Conservation (phyloP, 2,797 vertebrate species). For the Intellagama lesueurii region DNA sequence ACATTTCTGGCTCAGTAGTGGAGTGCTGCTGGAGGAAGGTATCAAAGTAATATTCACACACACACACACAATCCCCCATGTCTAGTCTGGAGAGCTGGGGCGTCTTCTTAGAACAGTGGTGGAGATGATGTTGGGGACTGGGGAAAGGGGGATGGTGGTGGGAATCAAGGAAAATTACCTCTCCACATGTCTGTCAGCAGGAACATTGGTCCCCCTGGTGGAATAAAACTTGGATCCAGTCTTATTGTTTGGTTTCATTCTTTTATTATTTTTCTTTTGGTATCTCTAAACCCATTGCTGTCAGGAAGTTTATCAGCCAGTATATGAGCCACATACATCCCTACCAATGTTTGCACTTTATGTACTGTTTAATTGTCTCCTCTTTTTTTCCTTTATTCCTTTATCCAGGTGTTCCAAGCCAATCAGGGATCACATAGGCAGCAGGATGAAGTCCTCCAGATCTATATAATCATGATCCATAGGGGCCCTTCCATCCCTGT, state of each 20-base stretch:
- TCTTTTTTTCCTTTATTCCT: neutral
- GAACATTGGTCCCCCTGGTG: too few relatives aligned
- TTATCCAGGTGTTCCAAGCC: neutral
- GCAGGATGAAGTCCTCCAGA: neutral
- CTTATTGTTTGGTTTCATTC: too few relatives aligned
- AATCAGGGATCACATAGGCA: neutral
- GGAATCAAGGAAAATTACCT: too few relatives aligned
- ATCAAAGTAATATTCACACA: neutral
- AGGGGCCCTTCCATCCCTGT: neutral
- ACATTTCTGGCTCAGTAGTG: too few relatives aligned
- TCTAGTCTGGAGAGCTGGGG: neutral
- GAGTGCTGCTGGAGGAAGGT: too few relatives aligned
- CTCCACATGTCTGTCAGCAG: too few relatives aligned
- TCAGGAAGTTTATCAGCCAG: neutral
- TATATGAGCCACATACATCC: neutral
- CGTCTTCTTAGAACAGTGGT: neutral
- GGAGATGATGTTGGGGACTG: too few relatives aligned
- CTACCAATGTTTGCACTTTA: neutral
- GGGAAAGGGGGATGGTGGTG: too few relatives aligned
- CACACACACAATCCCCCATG: neutral
- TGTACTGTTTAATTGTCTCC: neutral
- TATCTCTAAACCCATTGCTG: neutral
- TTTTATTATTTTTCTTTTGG: neutral
- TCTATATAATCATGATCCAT: neutral
- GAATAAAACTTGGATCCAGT: too few relatives aligned